Evolutionary conservation across 1,140 invertebrate species (phyloP).

Genomic region (Alviniconcha marisindica): DNA sequence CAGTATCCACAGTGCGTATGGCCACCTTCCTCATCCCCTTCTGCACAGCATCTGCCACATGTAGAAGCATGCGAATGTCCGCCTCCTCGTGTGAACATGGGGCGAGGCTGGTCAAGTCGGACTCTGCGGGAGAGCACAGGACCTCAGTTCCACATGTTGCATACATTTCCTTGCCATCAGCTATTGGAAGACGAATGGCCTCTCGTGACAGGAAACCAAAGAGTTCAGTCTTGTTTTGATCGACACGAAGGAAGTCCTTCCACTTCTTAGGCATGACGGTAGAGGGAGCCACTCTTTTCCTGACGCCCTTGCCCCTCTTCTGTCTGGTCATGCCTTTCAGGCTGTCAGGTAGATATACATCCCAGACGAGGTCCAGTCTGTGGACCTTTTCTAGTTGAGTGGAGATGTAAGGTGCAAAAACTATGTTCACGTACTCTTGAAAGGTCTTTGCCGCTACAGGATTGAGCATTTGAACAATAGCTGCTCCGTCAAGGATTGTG

Average conservation of each 20-base stretch:
- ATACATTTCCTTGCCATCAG: not conserved
- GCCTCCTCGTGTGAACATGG: conserved; percentile 17
- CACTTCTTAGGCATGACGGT: not conserved
- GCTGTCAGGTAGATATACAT: not conserved
- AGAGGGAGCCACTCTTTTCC: not conserved
- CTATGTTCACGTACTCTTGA: not conserved
- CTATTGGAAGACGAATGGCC: not conserved
- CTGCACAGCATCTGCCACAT: not conserved
- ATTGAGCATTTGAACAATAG: not conserved
- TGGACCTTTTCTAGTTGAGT: not conserved
- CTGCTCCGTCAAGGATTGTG: not conserved
- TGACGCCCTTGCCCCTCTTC: not conserved
- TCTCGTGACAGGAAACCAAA: not conserved
- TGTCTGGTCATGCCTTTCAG: not conserved
- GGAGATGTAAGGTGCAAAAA: not conserved
- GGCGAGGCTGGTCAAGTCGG: not conserved
- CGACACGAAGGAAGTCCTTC: not conserved
- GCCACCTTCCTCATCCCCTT: not conserved
- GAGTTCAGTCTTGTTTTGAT: conserved; percentile 4
- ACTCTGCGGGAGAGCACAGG: not conserved
- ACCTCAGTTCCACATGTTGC: not conserved
- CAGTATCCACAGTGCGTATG: conserved; percentile 9
- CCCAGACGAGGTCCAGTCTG: not conserved
- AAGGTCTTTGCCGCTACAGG: not conserved
- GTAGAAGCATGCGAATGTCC: conserved; percentile 11